These are phyloP conservation scores for Sycophila sp. DNA, from an alignment of 1,140 invertebrate species.

Conservation along the genomic window DNA sequence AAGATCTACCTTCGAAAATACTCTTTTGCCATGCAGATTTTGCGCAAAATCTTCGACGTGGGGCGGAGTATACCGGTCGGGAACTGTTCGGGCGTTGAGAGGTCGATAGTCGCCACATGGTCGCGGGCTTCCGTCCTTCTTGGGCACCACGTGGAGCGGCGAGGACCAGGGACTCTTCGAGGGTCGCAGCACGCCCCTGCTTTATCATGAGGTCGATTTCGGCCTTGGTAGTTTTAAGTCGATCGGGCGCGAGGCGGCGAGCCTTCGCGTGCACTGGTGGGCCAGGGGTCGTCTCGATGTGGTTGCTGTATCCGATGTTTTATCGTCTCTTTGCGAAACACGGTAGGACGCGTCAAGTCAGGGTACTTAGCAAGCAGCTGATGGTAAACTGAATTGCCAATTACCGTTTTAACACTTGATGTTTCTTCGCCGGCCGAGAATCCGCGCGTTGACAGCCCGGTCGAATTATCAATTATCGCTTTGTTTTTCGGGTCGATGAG, in stretches of 20 bases:
- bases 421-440: not conserved
- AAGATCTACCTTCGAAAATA: conserved; percentile 22
- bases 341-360: conserved; percentile 47
- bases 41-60: not conserved
- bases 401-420: not conserved
- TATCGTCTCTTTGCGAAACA: not conserved
- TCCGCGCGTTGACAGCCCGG: not conserved
- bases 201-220: conserved; percentile 40
- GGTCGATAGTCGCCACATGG: conserved; percentile 65
- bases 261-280: conserved; percentile 52
- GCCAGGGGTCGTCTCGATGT: conserved; percentile 51
- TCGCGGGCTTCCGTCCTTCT: conserved; percentile 56
- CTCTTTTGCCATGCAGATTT: not conserved
- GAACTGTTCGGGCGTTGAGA: conserved; percentile 54
- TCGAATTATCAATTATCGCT: conserved; percentile 47
- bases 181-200: conserved; percentile 40
- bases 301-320: conserved; percentile 40
- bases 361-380: conserved; percentile 42
- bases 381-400: conserved; percentile 27
- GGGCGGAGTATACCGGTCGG: conserved; percentile 54
- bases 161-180: conserved; percentile 57
- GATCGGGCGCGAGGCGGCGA: conserved; percentile 39
- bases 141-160: conserved; percentile 61
- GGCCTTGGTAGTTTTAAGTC: not conserved
- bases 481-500: conserved; percentile 47